Evolutionary conservation across 1,140 invertebrate species (phyloP).

Genomic region (Pogonognathellus flavescens): DNA sequence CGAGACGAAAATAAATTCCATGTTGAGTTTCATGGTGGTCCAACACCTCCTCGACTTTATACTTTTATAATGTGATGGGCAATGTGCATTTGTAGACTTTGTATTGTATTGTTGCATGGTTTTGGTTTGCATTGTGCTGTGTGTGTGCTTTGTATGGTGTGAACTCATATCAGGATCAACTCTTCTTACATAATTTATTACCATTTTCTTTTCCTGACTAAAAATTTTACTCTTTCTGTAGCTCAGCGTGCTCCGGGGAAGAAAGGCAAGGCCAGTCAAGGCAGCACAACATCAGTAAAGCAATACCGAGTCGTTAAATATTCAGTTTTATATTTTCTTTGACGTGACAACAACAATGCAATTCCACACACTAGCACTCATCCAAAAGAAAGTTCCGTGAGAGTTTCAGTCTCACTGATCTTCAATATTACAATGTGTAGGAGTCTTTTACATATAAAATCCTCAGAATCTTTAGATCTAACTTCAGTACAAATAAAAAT

Average conservation of each 20-base stretch:
- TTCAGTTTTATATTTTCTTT: conserved; percentile 7
- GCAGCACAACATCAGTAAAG: neutral
- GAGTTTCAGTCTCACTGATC: no score
- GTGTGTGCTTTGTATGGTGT: conserved; percentile 11
- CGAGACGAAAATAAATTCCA: conserved; percentile 50
- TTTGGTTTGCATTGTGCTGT: neutral
- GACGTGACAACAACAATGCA: neutral
- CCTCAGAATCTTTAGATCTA: no score
- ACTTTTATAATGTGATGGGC: conserved; percentile 37
- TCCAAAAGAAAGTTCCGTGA: no score
- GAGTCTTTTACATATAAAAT: no score
- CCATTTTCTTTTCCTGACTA: conserved; percentile 41
- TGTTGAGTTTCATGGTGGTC: conserved; percentile 40
- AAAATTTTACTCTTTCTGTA: neutral
- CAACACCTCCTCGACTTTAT: conserved; percentile 19
- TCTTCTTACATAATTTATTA: conserved; percentile 38
- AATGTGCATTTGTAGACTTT: conserved; percentile 18
- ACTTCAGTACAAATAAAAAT: no score
- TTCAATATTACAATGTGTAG: no score
- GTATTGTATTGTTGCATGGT: neutral
- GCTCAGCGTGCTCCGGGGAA: neutral
- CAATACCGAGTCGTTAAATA: neutral
- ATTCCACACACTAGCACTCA: neutral
- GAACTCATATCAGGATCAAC: conserved; percentile 30
- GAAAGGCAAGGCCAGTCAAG: conserved; percentile 31